Evolutionary conservation across 2,113 vertebrate genomes (phyloP), one percentile per base, ranked within the genome.

Genomic region (Xenopus laevis): DNA sequence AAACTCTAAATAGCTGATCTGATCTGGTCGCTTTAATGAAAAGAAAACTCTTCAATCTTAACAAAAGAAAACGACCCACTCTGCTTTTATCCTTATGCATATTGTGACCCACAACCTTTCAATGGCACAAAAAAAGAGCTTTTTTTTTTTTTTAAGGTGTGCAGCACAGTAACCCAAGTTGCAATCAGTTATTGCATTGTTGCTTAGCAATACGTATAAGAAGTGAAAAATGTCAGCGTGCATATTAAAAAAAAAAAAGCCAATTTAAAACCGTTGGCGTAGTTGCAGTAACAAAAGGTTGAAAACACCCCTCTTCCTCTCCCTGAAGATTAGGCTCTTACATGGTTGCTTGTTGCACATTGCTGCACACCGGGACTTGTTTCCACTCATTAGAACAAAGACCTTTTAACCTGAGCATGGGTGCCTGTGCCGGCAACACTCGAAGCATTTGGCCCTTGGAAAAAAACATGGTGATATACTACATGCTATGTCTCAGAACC

Each of bases 371-470:
- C 30, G 33, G 13, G 65, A 52, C 53, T 44, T 45, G 59, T 76
- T 76, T 69, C 45, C 55, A 66, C 66, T 76, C 59, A 76, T 76
- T 76, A 76, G 21, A 69, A 55, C 16, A 63, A 11, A 69, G 46
- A 46, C 68, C 66, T 76, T 69, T 76, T 46, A 76, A 76, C 73
- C 73, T 17, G 15, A 62, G 52, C 45, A 63, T 63, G 23, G 23
- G 23, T 27, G 23, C 23, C 58, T 76, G 65, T 61, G 67, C 12
- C 23, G 16, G 20, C 7, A 16, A 11, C 47, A 45, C n/a, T 13
- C 11, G 50, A 57, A 53, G 65, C 65, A 23, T 17, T 53, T 12
- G 64, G 33, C 23, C 6, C 10, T 13, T 20, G 65, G 65, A 27
- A 27, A 27, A 61, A 68, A 62, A 46, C 17, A n/a, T 44, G 21